These are phyloP conservation scores for Lordiphosa fenestrarum DNA, from an alignment of 2,888 invertebrate species.

Conservation along the genomic window DNA sequence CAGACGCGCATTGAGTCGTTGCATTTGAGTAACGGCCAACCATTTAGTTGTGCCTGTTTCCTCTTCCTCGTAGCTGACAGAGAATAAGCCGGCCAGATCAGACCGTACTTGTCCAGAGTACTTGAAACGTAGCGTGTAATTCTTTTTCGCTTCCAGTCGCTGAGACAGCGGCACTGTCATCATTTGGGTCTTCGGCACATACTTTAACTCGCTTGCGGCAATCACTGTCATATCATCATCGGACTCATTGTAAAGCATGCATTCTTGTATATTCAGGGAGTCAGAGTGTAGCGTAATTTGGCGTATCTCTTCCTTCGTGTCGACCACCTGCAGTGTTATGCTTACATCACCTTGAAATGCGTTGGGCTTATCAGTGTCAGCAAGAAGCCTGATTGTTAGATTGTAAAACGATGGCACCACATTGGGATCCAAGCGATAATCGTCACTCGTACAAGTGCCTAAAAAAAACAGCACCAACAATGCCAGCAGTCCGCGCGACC, in stretches of 20 bases:
- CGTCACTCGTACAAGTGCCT: constrained; percentile 16
- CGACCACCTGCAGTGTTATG: constrained; percentile 81
- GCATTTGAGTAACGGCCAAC: constrained; percentile 85
- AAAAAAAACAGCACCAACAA: constrained; percentile 29
- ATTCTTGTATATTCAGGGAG: constrained; percentile 43
- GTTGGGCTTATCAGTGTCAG: constrained; percentile 46
- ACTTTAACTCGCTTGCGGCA: constrained; percentile 35
- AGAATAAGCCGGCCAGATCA: constrained; percentile 66
- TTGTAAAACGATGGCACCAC: constrained; percentile 82
- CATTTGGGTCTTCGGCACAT: constrained; percentile 76
- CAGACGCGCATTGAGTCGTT: constrained; percentile 84
- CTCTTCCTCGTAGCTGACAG: constrained; percentile 60
- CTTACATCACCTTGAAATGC: constrained; percentile 73
- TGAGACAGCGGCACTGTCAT: constrained; percentile 79
- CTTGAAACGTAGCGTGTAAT: constrained; percentile 80
- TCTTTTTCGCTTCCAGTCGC: constrained; percentile 68
- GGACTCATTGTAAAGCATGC: constrained; percentile 34
- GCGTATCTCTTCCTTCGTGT: constrained; percentile 72
- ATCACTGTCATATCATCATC: constrained; percentile 26
- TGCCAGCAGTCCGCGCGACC: constrained; percentile 11
- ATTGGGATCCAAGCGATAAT: constrained; percentile 75
- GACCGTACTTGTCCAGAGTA: constrained; percentile 81
- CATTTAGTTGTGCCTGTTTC: constrained; percentile 49
- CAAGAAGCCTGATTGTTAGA: constrained; percentile 80
- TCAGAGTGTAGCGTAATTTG: constrained; percentile 81